Base-by-base conservation (phyloP, 2,888 invertebrate species). In the Nomada fabriciana region DNA sequence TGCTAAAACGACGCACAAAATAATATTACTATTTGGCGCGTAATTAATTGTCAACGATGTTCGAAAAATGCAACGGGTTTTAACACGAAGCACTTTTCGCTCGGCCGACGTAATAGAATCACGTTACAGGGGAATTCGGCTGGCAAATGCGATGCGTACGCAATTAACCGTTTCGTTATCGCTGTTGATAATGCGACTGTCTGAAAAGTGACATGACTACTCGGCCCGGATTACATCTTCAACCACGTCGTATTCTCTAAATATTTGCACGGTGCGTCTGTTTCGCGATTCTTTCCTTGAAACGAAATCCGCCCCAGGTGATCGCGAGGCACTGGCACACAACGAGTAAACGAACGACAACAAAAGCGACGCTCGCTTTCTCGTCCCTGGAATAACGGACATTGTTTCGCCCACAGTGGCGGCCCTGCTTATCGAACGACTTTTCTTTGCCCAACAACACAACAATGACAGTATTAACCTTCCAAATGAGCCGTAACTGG, bases 261-360 rank as follows among this genome's bases (percentile, higher is more conserved):
- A 86, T 82, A 86, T 86, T 86, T 84, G 61, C 55, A 7, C 20
- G 29, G 13, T 53, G 57, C 78, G 73, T 63, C 71, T 29, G 78
- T 68, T 57, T 67, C 50, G 43, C 59, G 47, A 65, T 42, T 76
- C 71, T 79, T 76, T 67, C 23, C 52, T 42, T 18, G 29, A 59
- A 76, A 64, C 64, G 42, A 25, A 64, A 53, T 53, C 42, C 53
- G 2, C n/a, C 20, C 23, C 5, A 3, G 13, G 55, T 61, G 75
- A 75, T 25, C 50, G 23, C 11, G 7, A 11, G 11, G 11, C 23
- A 15, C 13, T 11, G 23, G 13, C 60, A 61, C 29, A 61, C 25
- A 69, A 61, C n/a, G 23, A 29, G n/a, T 1, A 5, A 47, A 11
- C 23, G 43, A 42, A 42, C 9, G 25, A 53, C 11, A 55, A 63